Percentiles rank a stretch among this genome's conserved stretches.
These are phyloP conservation scores for Silurus meridionalis DNA, from an alignment of 2,113 vertebrate genomes.

Conservation along the genomic window DNA sequence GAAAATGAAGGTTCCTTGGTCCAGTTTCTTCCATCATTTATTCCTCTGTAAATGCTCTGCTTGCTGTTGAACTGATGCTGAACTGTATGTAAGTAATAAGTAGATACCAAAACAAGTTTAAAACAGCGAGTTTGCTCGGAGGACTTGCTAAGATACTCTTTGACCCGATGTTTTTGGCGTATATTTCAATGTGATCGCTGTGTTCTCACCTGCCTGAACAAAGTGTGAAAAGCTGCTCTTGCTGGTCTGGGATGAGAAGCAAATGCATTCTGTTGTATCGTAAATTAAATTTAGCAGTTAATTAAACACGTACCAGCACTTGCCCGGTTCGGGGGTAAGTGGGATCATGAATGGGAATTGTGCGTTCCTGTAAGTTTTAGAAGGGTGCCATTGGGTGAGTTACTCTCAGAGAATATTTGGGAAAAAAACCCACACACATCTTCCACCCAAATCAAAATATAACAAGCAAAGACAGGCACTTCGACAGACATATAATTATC, in stretches of 20 bases:
- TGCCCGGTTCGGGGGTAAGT: not conserved
- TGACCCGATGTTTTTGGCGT: not conserved
- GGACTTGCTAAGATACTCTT: no score
- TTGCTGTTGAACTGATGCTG: no score
- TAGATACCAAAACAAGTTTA: no score
- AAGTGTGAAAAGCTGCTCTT: slow-evolving; percentile 56
- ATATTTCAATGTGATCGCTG: not conserved
- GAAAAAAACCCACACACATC: not conserved
- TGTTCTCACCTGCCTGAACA: not conserved
- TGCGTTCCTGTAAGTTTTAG: slow-evolving; percentile 8
- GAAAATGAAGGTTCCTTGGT: no score
- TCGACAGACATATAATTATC: slow-evolving; percentile 7
- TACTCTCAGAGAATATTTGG: not conserved
- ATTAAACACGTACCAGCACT: slow-evolving; percentile 13
- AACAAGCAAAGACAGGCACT: not conserved
- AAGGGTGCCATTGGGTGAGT: slow-evolving; percentile 17
- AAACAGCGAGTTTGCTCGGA: no score
- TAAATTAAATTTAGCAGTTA: slow-evolving; percentile 39
- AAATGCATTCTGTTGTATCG: slow-evolving; percentile 16
- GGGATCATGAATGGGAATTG: not conserved
- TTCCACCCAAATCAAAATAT: not conserved
- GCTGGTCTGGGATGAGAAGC: slow-evolving; percentile 24
- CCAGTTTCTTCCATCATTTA: no score
- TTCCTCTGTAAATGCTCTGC: no score
- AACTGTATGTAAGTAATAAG: no score